phyloP scores from a whole-genome alignment of 2,888 invertebrate genomes.

The Auanema sp. region DNA sequence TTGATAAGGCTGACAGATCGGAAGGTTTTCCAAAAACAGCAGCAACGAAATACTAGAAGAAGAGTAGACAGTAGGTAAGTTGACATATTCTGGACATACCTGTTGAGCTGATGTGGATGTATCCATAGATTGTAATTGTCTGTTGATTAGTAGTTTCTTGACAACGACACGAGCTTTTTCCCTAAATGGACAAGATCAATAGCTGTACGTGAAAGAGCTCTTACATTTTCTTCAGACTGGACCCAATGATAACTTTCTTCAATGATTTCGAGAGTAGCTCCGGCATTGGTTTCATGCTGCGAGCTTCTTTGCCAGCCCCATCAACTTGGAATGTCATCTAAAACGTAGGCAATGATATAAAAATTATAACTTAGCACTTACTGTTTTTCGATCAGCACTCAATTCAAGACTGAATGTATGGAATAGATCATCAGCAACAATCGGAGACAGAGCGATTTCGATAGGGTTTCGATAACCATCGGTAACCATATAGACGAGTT shows the following conservation, averaged over 20 bases:
- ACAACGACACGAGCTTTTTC: too few species aligned
- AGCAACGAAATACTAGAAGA: too few species aligned
- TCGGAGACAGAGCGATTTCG: constrained; percentile 12
- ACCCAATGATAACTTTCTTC: constrained; percentile 11
- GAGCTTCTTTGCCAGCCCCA: constrained; percentile 37
- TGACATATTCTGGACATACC: too few species aligned
- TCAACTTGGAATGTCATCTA: constrained; percentile 34
- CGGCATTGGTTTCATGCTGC: constrained; percentile 10
- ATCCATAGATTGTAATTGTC: too few species aligned
- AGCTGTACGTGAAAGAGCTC: too few species aligned
- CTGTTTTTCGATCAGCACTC: constrained; percentile 8
- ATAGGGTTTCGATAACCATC: constrained; percentile 16
- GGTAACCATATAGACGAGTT: not conserved
- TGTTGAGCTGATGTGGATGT: too few species aligned
- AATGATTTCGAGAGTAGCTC: not conserved
- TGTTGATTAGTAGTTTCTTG: too few species aligned
- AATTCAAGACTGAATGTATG: constrained; percentile 12
- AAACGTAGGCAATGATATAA: not conserved
- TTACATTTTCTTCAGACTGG: not conserved
- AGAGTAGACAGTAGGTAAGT: too few species aligned
- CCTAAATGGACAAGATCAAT: too few species aligned
- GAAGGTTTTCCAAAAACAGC: too few species aligned
- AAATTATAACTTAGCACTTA: not conserved
- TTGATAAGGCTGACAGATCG: too few species aligned
- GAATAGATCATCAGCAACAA: constrained; percentile 12